Base-by-base conservation (phyloP, 1,140 invertebrate species). In the Idris sp. region DNA sequence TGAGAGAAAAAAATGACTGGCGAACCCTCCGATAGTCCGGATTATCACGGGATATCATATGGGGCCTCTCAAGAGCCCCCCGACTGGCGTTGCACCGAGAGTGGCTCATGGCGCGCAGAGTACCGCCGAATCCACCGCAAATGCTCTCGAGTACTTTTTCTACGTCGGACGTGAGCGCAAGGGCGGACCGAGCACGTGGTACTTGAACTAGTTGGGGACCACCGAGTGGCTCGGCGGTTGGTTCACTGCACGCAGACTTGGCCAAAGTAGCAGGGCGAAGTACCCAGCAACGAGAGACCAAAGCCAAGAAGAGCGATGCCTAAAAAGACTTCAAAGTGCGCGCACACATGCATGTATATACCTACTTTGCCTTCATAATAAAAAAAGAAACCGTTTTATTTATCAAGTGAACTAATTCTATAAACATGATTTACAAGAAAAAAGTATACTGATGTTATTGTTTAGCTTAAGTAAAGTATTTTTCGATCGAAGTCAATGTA, bases 21-120 rank as follows among this genome's bases (percentile, higher is more conserved):
- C 53, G 53, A 67, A 54, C 49, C 61, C 30, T 43, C 46, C 77
- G 78, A 83, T 79, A 81, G 80, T 72, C 69, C 76, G 75, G 74
- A 85, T 86, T 86, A 85, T 86, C 82, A 83, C 82, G 77, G 81
- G 78, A 79, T 85, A 86, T 86, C 84, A 84, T 84, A 84, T 82
- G 83, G 84, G 81, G 80, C 77, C 82, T 83, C 81, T 84, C 75
- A 77, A 83, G 74, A 76, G 79, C 77, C 61, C 74, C 68, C 62
- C 36, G 38, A 38, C 49, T 65, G 54, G 59, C 59, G 33, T 64
- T 44, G 31, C 33, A 7, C 4, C 74, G 82, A 81, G 83, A 84
- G 80, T 81, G 74, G 81, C 77, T 84, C 77, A 79, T 76, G 49
- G 81, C 76, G 71, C 43, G 54, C 46, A 28, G 74, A 84, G 82